Conservation (phyloP, 2,888 invertebrate genomes). For the Liposcelis brunnea region DNA sequence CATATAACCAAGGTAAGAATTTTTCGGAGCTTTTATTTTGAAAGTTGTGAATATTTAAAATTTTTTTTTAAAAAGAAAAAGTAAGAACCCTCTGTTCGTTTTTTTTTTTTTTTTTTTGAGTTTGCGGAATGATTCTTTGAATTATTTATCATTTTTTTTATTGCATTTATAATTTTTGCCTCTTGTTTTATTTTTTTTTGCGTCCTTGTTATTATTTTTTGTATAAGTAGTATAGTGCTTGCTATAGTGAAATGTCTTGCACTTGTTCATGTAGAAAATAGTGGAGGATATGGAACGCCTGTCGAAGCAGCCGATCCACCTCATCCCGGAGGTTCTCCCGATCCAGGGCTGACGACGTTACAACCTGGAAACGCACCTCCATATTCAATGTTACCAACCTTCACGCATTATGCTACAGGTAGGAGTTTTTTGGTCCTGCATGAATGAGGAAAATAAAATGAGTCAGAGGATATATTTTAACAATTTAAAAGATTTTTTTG, state of each 20-base stretch:
- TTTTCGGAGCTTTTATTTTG: too few relatives aligned
- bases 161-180: too few relatives aligned
- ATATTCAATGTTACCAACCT: constrained; percentile 10
- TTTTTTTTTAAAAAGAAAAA: too few relatives aligned
- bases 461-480: too few relatives aligned
- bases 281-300: not conserved
- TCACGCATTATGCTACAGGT: constrained; percentile 11
- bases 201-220: constrained; percentile 21
- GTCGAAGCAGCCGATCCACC: constrained; percentile 7
- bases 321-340: constrained; percentile 7
- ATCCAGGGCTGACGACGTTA: constrained; percentile 6
- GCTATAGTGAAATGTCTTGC: not conserved
- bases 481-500: constrained; percentile 3
- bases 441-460: not conserved
- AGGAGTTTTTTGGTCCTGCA: constrained; percentile 15
- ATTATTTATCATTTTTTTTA: too few relatives aligned
- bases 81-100: too few relatives aligned
- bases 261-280: constrained; percentile 5
- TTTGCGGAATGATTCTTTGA: too few relatives aligned
- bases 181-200: too few relatives aligned
- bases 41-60: too few relatives aligned
- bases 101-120: too few relatives aligned
- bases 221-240: not conserved
- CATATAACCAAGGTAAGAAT: too few relatives aligned
- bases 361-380: not conserved